phyloP scores from a whole-genome alignment of 2,797 vertebrate genomes.

The Brotula barbata region DNA sequence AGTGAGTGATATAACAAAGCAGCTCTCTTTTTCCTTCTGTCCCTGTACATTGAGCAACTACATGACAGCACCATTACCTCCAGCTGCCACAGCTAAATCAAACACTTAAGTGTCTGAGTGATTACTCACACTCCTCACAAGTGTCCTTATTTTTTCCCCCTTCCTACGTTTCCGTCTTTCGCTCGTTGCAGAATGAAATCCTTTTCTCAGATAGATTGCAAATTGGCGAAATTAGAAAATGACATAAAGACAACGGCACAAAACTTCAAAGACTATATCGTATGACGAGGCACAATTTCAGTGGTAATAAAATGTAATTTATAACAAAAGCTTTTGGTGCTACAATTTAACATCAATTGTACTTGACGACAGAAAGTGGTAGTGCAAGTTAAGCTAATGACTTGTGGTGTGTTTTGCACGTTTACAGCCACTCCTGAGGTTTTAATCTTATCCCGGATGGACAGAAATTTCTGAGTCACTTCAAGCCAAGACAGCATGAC shows the following conservation, averaged over 20 bases:
- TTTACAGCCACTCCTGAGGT: constrained; percentile 2
- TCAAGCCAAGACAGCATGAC: constrained; percentile 25
- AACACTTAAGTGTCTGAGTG: constrained; percentile 66
- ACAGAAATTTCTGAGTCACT: constrained; percentile 26
- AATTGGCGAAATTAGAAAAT: neutral
- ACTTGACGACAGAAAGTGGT: constrained; percentile 15
- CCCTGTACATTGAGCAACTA: constrained; percentile 64
- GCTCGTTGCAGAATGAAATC: constrained; percentile 5
- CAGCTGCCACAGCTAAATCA: constrained; percentile 66
- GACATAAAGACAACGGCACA: no score
- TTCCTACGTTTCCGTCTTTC: constrained; percentile 12
- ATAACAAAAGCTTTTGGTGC: constrained; percentile 11
- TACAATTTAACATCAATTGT: constrained; percentile 18
- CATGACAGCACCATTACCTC: constrained; percentile 71
- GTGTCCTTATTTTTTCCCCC: constrained; percentile 40
- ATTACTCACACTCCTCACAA: constrained; percentile 59
- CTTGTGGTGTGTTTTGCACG: neutral
- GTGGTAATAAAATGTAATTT: neutral
- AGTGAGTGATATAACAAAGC: constrained; percentile 59
- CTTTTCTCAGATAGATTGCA: constrained; percentile 8
- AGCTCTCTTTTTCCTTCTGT: constrained; percentile 21
- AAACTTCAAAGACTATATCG: no score
- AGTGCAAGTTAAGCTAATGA: constrained; percentile 1
- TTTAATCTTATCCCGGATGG: constrained; percentile 46
- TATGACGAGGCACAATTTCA: no score